phyloP scores from a whole-genome alignment of 2,888 invertebrate species.

The Ryuthela nishihirai region DNA sequence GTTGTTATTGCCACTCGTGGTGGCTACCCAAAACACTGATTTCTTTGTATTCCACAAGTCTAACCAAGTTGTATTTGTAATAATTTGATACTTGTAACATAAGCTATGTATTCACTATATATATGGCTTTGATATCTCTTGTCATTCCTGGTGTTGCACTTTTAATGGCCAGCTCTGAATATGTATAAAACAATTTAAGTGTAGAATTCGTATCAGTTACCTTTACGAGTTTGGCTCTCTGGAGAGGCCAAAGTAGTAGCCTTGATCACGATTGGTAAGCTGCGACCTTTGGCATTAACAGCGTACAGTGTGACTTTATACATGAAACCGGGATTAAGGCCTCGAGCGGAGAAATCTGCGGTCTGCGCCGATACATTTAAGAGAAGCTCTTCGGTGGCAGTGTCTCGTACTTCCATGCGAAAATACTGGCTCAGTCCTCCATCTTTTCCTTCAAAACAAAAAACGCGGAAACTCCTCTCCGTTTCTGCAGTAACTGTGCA shows the following conservation, averaged over 20 bases:
- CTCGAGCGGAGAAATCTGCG: constrained; percentile 34
- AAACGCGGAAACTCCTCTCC: constrained; percentile 73
- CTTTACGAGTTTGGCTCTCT: constrained; percentile 47
- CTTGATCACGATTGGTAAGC: constrained; percentile 23
- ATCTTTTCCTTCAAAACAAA: constrained; percentile 83
- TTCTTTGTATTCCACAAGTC: no score
- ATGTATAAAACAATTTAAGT: no score
- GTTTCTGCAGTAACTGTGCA: constrained; percentile 84
- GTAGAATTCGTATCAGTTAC: no score
- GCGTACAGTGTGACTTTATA: constrained; percentile 39
- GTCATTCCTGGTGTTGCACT: no score
- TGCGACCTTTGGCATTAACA: constrained; percentile 41
- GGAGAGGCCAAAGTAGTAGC: constrained; percentile 38
- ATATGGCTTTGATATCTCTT: no score
- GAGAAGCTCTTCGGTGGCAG: constrained; percentile 11
- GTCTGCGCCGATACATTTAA: constrained; percentile 22
- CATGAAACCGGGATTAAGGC: constrained; percentile 35
- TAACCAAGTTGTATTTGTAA: no score
- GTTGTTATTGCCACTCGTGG: no score
- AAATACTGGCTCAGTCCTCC: constrained; percentile 84
- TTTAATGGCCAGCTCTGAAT: no score
- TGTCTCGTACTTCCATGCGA: constrained; percentile 64
- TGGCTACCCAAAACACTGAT: no score
- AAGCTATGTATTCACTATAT: no score
- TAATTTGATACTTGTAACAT: no score